These are phyloP conservation scores for Trichonephila clavipes DNA, from an alignment of 1,140 invertebrate genomes.

Conservation along the genomic window DNA sequence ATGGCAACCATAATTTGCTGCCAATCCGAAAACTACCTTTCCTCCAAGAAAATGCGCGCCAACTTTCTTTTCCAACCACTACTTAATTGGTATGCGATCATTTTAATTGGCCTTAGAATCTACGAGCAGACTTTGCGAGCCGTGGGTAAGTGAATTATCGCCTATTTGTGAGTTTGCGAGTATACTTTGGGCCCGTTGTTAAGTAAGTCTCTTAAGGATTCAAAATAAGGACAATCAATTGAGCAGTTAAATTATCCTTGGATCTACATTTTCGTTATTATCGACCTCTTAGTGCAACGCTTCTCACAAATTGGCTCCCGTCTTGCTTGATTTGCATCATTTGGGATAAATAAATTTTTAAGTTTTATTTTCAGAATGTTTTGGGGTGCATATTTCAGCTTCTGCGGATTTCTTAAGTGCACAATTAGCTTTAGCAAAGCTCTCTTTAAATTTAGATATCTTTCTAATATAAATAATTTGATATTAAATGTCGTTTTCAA, in stretches of 20 bases:
- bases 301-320: neutral
- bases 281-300: neutral
- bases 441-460: no score
- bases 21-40: neutral
- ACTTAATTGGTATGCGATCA: slow-evolving; percentile 21
- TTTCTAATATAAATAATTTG: no score
- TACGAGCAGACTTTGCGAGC: neutral
- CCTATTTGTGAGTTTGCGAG: neutral
- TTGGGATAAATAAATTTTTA: neutral
- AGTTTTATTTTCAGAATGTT: neutral
- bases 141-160: slow-evolving; percentile 16
- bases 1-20: neutral
- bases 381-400: neutral
- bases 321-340: neutral
- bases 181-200: neutral
- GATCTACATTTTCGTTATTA: neutral
- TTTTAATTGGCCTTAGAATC: neutral
- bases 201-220: neutral
- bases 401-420: no score
- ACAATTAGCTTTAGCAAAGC: no score
- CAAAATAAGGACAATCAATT: slow-evolving; percentile 16
- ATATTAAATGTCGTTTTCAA: no score
- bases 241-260: neutral
- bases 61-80: slow-evolving; percentile 1
- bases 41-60: neutral